Base-by-base conservation (phyloP, 2,888 invertebrate species). In the Ceriagrion tenellum region DNA sequence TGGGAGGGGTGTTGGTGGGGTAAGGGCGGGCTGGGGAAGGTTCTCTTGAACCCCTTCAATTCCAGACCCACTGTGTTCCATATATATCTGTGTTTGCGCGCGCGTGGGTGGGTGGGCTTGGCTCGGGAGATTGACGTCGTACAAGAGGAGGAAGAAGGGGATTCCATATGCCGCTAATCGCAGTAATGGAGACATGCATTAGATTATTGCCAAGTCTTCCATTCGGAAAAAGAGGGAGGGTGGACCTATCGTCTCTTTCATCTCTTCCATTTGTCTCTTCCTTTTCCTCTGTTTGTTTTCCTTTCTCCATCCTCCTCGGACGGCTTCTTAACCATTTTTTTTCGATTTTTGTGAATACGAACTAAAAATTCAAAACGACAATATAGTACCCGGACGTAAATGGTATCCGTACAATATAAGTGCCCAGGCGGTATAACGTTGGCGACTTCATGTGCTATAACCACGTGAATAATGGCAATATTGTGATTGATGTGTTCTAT, bases 151-250 rank as follows among this genome's bases (percentile, higher is more conserved):
- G 35, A 59, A 69, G 30, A 35, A 69, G 74, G 56, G 6, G 69
- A 81, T 47, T 74, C n/a, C 6, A 56, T 12, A 69, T 20, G 40
- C 26, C 93, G 93, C 69, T 93, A 93, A 93, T 93, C 93, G 93
- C 4, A 93, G 89, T 93, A 93, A 93, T 93, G 93, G 93, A 74
- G 93, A n/a, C 69, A n/a, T 93, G 69, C 69, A 93, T 93, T 93
- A 93, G 69, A 93, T 93, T 93, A 93, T 74, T 93, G 93, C 93
- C 13, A 13, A 93, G 35, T 47, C n/a, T 63, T 91, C 56, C 90
- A 20, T 35, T n/a, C 23, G 89, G 89, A 88, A 88, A 55, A 8
- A 16, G n/a, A n/a, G 55, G 47, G 47, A 55, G 20, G 18, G 1
- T 55, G 40, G 26, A 47, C 90, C 55, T 23, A 4, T 30, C 59